Percentiles rank a stretch among this genome's conserved stretches.
Evolutionary conservation across 2,113 vertebrate species (phyloP).

Genomic region (Andinoacara biseriatus): DNA sequence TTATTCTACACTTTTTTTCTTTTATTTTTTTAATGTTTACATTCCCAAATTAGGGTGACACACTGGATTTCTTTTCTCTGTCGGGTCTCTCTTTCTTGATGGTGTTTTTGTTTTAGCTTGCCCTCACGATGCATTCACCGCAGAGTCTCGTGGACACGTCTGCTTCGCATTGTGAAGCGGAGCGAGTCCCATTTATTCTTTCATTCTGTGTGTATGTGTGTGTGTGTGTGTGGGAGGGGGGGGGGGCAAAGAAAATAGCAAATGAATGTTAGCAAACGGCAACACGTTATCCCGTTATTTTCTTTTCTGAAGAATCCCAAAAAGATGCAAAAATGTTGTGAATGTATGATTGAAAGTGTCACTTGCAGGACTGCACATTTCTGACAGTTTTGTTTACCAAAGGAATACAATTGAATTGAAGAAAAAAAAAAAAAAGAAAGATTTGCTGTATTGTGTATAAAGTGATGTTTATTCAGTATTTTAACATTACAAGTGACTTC

Average conservation of each 20-base stretch:
- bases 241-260: conserved; percentile 50
- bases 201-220: conserved; percentile 8
- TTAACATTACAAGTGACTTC: conserved; percentile 86
- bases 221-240: no score
- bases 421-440: conserved; percentile 62
- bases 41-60: conserved; percentile 77
- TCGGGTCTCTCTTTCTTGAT: conserved; percentile 39
- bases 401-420: conserved; percentile 82
- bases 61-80: conserved; percentile 79
- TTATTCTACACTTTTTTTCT: conserved; percentile 43
- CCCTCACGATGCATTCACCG: conserved; percentile 43
- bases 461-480: conserved; percentile 84
- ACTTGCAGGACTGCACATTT: conserved; percentile 83
- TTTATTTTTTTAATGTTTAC: conserved; percentile 76
- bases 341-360: conserved; percentile 81
- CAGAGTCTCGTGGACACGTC: conserved; percentile 41
- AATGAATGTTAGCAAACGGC: conserved; percentile 79
- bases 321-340: conserved; percentile 82
- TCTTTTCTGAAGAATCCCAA: conserved; percentile 64
- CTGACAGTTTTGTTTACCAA: conserved; percentile 85
- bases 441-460: conserved; percentile 85
- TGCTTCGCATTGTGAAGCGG: conserved; percentile 36
- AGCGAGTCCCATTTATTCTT: conserved; percentile 33
- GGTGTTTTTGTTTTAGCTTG: conserved; percentile 24
- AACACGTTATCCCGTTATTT: conserved; percentile 63